Evolutionary conservation across 2,888 invertebrate genomes (phyloP), one percentile per base, ranked within the genome.

Genomic region (Tiphia femorata): DNA sequence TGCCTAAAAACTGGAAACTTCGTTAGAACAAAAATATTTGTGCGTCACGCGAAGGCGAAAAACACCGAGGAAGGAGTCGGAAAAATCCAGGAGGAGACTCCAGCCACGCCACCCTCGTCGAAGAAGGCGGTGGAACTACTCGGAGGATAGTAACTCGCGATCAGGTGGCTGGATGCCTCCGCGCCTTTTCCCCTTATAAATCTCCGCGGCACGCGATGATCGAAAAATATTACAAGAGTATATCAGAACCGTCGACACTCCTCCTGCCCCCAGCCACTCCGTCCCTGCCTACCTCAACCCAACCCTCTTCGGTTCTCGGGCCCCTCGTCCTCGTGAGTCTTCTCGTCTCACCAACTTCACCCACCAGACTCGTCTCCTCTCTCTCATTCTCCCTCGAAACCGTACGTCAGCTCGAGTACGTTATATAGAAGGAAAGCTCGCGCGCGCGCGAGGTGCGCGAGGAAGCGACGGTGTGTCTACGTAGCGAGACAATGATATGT

Each of bases 181-280:
- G 61, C 65, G 65, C 64, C 67, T 66, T 66, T 70, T 59, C 64
- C 62, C 61, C 70, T 63, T 76, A 82, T 82, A 83, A 83, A 83
- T 83, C 81, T 79, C 76, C 76, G 75, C 75, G 76, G 80, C 81
- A 81, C 82, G 82, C 80, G 82, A 83, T 83, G 82, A 83, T 83
- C 83, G 82, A 83, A 82, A 83, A 83, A 83, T 83, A 83, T 83
- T 83, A 77, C 82, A 75, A 79, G 78, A 81, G 83, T 83, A 83
- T 83, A 83, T 83, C 83, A 83, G 77, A 68, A 66, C 70, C 75
- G 82, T 82, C 81, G 78, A 72, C 83, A 76, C 76, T 76, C 75
- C 62, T 8, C 8, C 20, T 19, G 14, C 33, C 5, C 35, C 1
- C 35, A 3, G 16, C 10, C 14, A 17, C 10, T 4, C 8, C 19